Conservation (phyloP, 2,797 vertebrate genomes). For the Scyliorhinus canicula region DNA sequence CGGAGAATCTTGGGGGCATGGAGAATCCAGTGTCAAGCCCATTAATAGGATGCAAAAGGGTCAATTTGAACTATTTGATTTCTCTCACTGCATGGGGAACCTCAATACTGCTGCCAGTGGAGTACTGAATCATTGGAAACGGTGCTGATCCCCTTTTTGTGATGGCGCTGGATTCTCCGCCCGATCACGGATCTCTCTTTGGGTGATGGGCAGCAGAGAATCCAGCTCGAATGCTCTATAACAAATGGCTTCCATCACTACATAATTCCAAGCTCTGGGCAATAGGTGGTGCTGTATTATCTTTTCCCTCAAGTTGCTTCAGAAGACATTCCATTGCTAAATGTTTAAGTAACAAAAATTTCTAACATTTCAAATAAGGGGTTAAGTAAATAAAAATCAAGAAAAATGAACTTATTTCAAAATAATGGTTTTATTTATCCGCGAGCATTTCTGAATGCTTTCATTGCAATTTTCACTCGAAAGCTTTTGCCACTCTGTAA, state of each 20-base stretch:
- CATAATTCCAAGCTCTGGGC: not conserved
- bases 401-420: not conserved
- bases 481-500: not conserved
- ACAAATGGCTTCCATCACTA: not conserved
- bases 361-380: not conserved
- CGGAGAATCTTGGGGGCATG: too few species aligned
- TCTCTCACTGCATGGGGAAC: too few species aligned
- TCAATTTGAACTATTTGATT: too few species aligned
- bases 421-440: not conserved
- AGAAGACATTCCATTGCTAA: not conserved
- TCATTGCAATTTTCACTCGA: not conserved
- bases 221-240: too few species aligned
- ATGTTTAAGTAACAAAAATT: not conserved
- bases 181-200: too few species aligned
- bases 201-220: too few species aligned
- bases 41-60: too few species aligned
- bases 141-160: too few species aligned
- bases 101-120: too few species aligned
- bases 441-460: not conserved
- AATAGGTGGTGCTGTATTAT: conserved; percentile 14
- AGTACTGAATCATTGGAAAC: too few species aligned
- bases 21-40: too few species aligned
- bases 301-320: not conserved
- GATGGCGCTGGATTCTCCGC: too few species aligned
- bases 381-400: not conserved